phyloP scores from a whole-genome alignment of 23 tunicate species.

The Phallusia fumigata region DNA sequence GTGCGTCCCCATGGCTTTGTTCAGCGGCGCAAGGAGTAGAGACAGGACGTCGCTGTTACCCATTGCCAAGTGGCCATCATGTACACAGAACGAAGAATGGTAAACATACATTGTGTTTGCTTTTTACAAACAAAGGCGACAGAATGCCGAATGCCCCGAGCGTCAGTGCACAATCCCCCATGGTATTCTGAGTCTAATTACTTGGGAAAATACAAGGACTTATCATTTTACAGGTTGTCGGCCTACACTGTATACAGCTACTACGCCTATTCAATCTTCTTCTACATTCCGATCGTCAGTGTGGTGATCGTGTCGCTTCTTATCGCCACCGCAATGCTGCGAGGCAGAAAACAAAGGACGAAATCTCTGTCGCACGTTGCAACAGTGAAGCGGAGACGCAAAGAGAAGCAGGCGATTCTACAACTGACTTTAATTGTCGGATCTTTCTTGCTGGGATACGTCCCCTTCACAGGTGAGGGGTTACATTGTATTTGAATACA shows the following conservation, averaged over 20 bases:
- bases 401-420: slow-evolving; percentile 10
- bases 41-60: slow-evolving; percentile 20
- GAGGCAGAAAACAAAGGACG: background rate
- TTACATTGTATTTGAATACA: background rate
- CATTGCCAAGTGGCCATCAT: slow-evolving; percentile 52
- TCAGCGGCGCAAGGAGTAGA: slow-evolving; percentile 33
- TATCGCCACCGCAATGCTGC: background rate
- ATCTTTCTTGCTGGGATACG: slow-evolving; percentile 33
- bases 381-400: background rate
- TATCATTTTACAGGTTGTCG: background rate
- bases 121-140: no score
- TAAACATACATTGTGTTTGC: background rate
- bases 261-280: slow-evolving; percentile 16
- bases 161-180: no score
- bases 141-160: no score
- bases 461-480: slow-evolving; percentile 28
- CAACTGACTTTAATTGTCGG: slow-evolving; percentile 22
- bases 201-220: no score
- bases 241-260: background rate
- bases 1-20: slow-evolving; percentile 37
- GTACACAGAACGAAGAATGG: slow-evolving; percentile 40
- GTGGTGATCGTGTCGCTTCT: background rate
- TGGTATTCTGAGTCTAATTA: no score
- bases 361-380: background rate
- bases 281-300: slow-evolving; percentile 4